Base-by-base conservation (phyloP, 2,113 vertebrate genomes). In the Centropus unirufus region DNA sequence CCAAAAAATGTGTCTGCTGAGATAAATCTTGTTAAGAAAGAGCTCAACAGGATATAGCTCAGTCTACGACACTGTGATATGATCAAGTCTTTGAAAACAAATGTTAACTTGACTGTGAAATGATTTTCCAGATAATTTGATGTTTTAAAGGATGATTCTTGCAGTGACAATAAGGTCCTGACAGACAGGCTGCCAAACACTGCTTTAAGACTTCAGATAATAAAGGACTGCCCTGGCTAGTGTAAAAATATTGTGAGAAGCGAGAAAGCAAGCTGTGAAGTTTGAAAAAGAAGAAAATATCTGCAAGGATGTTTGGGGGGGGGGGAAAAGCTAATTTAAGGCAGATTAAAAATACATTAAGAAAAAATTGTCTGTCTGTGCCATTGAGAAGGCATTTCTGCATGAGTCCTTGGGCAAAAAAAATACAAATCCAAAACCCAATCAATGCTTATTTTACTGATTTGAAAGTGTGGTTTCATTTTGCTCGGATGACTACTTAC, bases 201-300 rank as follows among this genome's bases (percentile, higher is more conserved):
- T 3, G 0, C 42, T 27, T 54, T 84, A 74, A 77, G n/a, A 54
- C n/a, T 74, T 89, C 59, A 54, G 51, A 49, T 15, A 66, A 58
- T 49, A 59, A 66, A 63, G 8, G 8, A 22, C 27, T 49, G 26
- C 0, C 0, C 14, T 47, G 54, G 19, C 39, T 66, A 5, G 2
- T 27, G 22, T 10, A 36, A 59, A 83, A 86, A 66, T 12, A 70
- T 7, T 30, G 11, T 46, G 16, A 91, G 23, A 87, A 54, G 27
- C 24, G 77, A 81, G n/a, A 4, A 77, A 77, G 20, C 57, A 70
- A 74, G 34, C 18, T 32, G 14, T 3, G 2, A 46, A 80, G 27
- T 27, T n/a, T 78, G 16, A 87, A 81, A 77, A 3, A 30, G 21
- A 73, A 49, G 36, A 51, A 84, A 72, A 24, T 17, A 77, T 44